A percentile compares a stretch with the other conserved stretches of the same genome.
These are phyloP conservation scores for Chironomus striatipennis DNA, from an alignment of 1,140 invertebrate species.

Conservation along the genomic window DNA sequence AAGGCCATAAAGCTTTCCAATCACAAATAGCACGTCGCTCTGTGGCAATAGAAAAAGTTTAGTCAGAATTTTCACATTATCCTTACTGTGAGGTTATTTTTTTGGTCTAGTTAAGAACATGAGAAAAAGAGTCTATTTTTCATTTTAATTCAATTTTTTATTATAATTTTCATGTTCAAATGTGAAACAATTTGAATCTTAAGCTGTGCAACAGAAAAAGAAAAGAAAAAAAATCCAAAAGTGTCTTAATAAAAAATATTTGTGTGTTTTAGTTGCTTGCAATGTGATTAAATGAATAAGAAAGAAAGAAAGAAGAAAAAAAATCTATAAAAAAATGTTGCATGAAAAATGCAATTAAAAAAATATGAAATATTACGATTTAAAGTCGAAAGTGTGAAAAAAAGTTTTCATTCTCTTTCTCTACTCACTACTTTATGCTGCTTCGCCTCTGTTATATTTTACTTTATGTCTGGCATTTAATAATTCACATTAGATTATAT, in stretches of 20 bases:
- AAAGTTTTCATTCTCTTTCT: background rate
- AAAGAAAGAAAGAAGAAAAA: background rate
- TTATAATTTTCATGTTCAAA: background rate
- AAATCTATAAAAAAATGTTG: background rate
- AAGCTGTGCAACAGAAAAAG: too few species aligned
- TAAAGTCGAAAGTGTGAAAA: slow-evolving; percentile 4
- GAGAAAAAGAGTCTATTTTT: background rate
- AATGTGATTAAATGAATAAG: background rate
- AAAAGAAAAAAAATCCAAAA: too few species aligned
- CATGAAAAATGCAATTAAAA: slow-evolving; percentile 5
- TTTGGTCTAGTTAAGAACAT: background rate
- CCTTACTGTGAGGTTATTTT: background rate
- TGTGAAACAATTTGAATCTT: too few species aligned
- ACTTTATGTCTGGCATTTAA: background rate
- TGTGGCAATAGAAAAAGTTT: background rate
- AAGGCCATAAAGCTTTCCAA: background rate
- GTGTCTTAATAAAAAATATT: too few species aligned
- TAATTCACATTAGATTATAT: background rate
- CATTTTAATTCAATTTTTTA: background rate
- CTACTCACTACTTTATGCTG: too few species aligned
- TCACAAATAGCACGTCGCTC: background rate
- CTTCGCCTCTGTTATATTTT: too few species aligned
- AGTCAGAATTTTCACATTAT: slow-evolving; percentile 1
- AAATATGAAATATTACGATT: background rate
- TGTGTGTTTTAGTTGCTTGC: background rate